Evolutionary conservation across 2,113 vertebrate species (phyloP), one percentile per base, ranked within the genome.

Genomic region (Upupa epops): DNA sequence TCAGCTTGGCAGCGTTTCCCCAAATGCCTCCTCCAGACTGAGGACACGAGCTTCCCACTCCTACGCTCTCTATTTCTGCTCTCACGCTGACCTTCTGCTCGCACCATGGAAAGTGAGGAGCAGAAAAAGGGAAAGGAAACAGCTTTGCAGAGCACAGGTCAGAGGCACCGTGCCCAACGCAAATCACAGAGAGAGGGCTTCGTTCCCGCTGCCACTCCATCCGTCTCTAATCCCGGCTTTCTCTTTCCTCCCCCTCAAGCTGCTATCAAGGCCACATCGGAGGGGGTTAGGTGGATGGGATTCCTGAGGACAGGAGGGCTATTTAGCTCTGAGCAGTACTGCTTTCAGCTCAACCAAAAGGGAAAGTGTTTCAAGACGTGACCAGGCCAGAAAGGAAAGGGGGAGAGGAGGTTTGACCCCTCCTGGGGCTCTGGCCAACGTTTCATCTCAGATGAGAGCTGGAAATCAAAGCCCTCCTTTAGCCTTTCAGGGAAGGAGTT

Each of bases 41-140:
- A 96, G 88, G 84, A 82, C 86, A 84, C 92, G 31, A 60, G 84
- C 77, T 96, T 96, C 95, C 86, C 95, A 93, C 95, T 96, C 94
- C 96, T 93, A 96, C 92, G 82, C 92, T 92, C 84, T 73, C 90
- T 90, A 76, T 89, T 93, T 88, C 94, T 95, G 92, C 81, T 90
- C 92, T 94, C 85, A 85, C 64, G 80, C 68, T 95, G 96, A 96
- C 96, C 95, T 96, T 74, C 75, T 94, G 93, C 93, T 96, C 92
- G 73, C 92, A 94, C 94, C 93, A 95, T 94, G 95, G 92, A 96
- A 96, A 96, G 94, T 95, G 91, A 94, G 77, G 40, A 80, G 69
- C 91, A 80, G 63, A 90, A 90, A 82, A 94, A 68, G 78, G 93
- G 83, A 96, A 95, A 96, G 92, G 95, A 93, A 93, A 86, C 77